A percentile compares a stretch with the other conserved stretches of the same genome.
These are phyloP conservation scores for Xylocampa areola DNA, from an alignment of 2,888 invertebrate genomes.

Conservation along the genomic window DNA sequence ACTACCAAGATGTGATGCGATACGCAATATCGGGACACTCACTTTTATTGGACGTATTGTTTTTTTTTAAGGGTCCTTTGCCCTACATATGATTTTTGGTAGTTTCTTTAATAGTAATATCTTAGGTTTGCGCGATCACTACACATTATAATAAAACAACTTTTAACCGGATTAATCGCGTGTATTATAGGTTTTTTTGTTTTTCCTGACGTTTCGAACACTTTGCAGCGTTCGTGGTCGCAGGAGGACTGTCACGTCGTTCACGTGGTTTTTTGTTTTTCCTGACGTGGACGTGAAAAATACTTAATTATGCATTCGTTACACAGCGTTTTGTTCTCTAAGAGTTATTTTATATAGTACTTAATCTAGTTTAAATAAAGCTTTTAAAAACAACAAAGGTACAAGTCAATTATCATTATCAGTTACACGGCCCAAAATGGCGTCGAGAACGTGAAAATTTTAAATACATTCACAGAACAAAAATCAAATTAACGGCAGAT, in stretches of 20 bases:
- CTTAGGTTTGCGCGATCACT: too few relatives aligned
- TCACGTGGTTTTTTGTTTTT: too few relatives aligned
- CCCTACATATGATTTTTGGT: too few relatives aligned
- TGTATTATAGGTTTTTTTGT: too few relatives aligned
- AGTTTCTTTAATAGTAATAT: too few relatives aligned
- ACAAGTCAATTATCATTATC: conserved; percentile 10
- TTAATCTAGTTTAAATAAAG: neutral
- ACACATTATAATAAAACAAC: too few relatives aligned
- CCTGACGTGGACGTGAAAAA: too few relatives aligned
- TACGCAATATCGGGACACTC: conserved; percentile 33
- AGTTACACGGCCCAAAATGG: conserved; percentile 25
- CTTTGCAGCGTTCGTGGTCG: too few relatives aligned
- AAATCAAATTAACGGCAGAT: conserved; percentile 42
- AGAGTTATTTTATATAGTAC: neutral
- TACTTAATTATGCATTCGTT: conserved; percentile 1
- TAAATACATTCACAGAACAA: conserved; percentile 33
- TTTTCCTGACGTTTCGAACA: too few relatives aligned
- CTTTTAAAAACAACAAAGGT: conserved; percentile 1
- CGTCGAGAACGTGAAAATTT: conserved; percentile 8
- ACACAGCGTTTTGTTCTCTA: neutral
- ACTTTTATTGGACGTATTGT: conserved; percentile 38
- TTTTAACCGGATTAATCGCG: too few relatives aligned
- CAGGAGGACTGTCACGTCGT: too few relatives aligned
- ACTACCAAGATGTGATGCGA: conserved; percentile 61
- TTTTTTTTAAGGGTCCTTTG: too few relatives aligned